Evolutionary conservation across 2,113 vertebrate species (phyloP).

Genomic region (Odontesthes bonariensis): DNA sequence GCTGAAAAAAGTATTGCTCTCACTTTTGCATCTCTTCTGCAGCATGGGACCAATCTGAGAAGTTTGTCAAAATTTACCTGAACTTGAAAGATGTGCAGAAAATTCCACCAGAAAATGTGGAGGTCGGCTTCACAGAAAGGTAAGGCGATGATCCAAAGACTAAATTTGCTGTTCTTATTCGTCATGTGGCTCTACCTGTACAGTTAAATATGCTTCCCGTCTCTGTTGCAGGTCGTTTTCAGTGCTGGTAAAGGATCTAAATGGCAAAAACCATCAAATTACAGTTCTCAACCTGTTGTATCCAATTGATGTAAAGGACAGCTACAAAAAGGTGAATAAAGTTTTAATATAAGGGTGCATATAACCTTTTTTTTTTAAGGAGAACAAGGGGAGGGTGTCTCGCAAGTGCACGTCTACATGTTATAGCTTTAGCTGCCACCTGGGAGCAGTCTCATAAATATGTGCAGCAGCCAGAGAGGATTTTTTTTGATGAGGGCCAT

Average conservation of each 20-base stretch:
- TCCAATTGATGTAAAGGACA: conserved; percentile 89
- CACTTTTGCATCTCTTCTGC: conserved; percentile 40
- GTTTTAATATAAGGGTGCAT: background rate
- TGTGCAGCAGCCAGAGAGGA: too few species aligned
- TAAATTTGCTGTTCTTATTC: background rate
- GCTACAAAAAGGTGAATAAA: conserved; percentile 89
- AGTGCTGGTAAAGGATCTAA: conserved; percentile 92
- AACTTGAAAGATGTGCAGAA: conserved; percentile 92
- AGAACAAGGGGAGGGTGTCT: background rate
- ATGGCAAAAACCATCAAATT: conserved; percentile 95
- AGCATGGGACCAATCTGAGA: conserved; percentile 99
- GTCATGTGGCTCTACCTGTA: background rate
- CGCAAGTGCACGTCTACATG: too few species aligned
- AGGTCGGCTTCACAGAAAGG: conserved; percentile 92
- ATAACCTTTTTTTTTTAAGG: background rate
- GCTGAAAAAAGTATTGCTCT: background rate
- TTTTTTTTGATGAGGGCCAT: too few species aligned
- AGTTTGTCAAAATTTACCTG: conserved; percentile 97
- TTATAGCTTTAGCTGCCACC: too few species aligned
- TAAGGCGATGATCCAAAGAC: conserved; percentile 56
- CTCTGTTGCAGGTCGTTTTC: conserved; percentile 87
- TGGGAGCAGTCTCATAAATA: too few species aligned
- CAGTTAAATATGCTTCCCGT: background rate
- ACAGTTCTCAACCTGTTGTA: conserved; percentile 91
- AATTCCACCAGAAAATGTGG: conserved; percentile 89